These are phyloP conservation scores for Acronicta psi DNA, from an alignment of 2,888 invertebrate genomes.

Conservation along the genomic window DNA sequence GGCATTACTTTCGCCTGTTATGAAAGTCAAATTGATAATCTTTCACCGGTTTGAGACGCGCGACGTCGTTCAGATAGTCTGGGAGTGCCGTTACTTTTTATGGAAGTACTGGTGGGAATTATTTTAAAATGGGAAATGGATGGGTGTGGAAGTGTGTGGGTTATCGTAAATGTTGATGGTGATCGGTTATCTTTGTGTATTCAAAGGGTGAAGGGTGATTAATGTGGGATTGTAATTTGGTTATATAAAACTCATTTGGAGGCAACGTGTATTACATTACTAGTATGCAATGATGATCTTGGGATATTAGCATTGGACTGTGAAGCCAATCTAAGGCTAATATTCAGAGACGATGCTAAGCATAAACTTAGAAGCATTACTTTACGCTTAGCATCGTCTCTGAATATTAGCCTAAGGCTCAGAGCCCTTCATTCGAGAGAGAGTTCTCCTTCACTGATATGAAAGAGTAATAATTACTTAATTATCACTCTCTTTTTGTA, in stretches of 20 bases:
- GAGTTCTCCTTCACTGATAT: no score
- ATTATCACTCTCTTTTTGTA: no score
- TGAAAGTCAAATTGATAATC: slow-evolving; percentile 63
- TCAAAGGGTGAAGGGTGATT: slow-evolving; percentile 44
- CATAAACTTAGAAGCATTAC: no score
- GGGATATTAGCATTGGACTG: no score
- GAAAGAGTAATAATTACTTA: no score
- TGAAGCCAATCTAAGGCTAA: no score
- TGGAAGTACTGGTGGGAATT: slow-evolving; percentile 50
- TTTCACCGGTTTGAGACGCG: slow-evolving; percentile 45
- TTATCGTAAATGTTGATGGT: slow-evolving; percentile 41
- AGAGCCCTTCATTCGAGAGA: no score
- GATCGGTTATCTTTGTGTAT: slow-evolving; percentile 40
- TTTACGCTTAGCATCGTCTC: no score
- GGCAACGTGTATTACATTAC: neutral
- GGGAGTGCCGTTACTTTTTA: slow-evolving; percentile 50
- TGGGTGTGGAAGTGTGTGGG: slow-evolving; percentile 20
- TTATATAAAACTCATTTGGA: slow-evolving; percentile 20
- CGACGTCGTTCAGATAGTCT: slow-evolving; percentile 46
- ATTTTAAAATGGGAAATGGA: slow-evolving; percentile 39
- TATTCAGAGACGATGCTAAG: no score
- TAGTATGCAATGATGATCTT: no score
- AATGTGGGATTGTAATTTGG: slow-evolving; percentile 21
- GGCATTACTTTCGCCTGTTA: slow-evolving; percentile 56
- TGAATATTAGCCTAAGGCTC: no score